Conservation (phyloP, 2,888 invertebrate species). For the Pollenia labialis region DNA sequence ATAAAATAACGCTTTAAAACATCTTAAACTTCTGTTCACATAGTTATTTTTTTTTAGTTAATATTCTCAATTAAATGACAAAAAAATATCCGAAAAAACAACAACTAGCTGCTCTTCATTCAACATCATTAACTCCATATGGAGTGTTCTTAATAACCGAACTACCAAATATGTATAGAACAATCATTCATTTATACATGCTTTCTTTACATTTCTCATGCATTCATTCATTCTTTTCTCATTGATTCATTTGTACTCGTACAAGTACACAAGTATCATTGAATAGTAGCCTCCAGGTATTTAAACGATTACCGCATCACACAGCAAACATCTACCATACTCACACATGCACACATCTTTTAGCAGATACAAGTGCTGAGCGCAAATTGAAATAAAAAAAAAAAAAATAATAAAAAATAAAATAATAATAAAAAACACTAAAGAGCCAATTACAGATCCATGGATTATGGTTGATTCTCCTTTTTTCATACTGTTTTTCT, state of each 20-base stretch:
- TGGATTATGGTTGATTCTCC: conserved; percentile 66
- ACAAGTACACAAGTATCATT: conserved; percentile 66
- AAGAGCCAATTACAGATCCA: conserved; percentile 72
- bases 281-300: conserved; percentile 72
- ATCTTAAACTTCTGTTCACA: conserved; percentile 70
- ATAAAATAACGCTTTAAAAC: conserved; percentile 42
- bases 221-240: not conserved
- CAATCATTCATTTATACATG: conserved; percentile 53
- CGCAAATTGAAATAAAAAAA: conserved; percentile 62
- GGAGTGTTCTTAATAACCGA: conserved; percentile 57
- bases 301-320: conserved; percentile 69
- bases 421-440: conserved; percentile 67
- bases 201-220: not conserved
- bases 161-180: conserved; percentile 66
- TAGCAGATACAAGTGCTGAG: conserved; percentile 42
- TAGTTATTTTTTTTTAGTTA: conserved; percentile 17
- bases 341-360: conserved; percentile 26
- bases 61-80: conserved; percentile 12
- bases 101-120: conserved; percentile 56
- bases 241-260: conserved; percentile 45
- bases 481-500: conserved; percentile 30
- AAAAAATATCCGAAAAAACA: conserved; percentile 34
- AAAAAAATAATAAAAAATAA: conserved; percentile 30
- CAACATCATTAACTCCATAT: conserved; percentile 70
- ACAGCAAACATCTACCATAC: conserved; percentile 53